Base-by-base conservation (phyloP, 1,140 invertebrate species). In the Drosophila cardini region DNA sequence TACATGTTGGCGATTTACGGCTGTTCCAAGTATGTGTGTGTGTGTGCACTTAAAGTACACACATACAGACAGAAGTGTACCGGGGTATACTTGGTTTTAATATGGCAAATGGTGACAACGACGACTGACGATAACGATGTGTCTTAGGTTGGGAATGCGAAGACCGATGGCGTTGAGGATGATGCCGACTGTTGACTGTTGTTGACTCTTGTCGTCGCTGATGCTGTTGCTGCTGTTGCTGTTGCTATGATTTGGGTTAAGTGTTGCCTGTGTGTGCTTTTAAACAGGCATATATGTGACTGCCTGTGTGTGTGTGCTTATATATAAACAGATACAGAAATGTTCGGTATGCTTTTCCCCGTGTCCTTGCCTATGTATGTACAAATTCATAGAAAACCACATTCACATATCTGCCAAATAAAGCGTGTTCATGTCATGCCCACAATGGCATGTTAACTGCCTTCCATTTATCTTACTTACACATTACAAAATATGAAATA, bases 361-460 rank as follows among this genome's bases (percentile, higher is more conserved):
- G 60, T 83, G 80, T 83, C 80, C 80, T 83, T 83, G 76, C 67
- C 46, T 32, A 48, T 26, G 13, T 43, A 58, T 18, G n/a, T 36
- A 42, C 34, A 36, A 16, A 9, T 15, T 53, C 67, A 57, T 38
- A 50, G 40, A 40, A 16, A 45, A n/a, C 43, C 36, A 43, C 58
- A 63, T 16, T 68, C 48, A 79, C 76, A 82, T 72, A 87, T 83
- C 83, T 89, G 84, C 79, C 83, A 87, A 87, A 87, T 87, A 89
- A 87, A 87, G 84, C 80, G 80, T 89, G 84, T 89, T 89, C 89
- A 84, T 84, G 84, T 72, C 83, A 83, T 79, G 80, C 76, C 72
- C 79, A 72, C 80, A 79, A 84, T 84, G 80, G 80, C 80, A 76
- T 84, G 80, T 84, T 84, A 84, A 84, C 80, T 84, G 80, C 72